These are phyloP conservation scores for Caenorhabditis becei DNA, from an alignment of 2,888 invertebrate species.

Conservation along the genomic window DNA sequence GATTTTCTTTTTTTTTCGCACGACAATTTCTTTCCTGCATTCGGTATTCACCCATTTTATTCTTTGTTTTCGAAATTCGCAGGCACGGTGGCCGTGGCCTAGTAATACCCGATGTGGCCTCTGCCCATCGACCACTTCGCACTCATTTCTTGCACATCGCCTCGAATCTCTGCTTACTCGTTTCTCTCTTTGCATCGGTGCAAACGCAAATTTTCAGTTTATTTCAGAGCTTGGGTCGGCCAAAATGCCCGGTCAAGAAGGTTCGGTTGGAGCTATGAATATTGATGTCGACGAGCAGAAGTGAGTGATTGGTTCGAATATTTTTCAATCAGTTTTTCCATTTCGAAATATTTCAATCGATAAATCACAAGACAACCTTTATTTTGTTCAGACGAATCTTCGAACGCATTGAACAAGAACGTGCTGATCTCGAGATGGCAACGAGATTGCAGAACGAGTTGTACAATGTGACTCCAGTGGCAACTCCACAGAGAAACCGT, in stretches of 20 bases:
- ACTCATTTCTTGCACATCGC: not conserved
- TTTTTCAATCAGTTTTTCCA: no score
- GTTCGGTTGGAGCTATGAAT: no score
- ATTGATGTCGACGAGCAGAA: no score
- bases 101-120: not conserved
- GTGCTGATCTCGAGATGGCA: slow-evolving; percentile 11
- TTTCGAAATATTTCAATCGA: not conserved
- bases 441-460: slow-evolving; percentile 7
- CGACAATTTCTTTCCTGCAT: no score
- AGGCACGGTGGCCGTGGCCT: not conserved
- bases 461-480: not conserved
- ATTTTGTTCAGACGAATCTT: slow-evolving; percentile 3
- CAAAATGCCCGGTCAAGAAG: no score
- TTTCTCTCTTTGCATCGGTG: no score
- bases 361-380: not conserved
- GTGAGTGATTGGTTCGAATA: no score
- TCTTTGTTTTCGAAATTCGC: not conserved
- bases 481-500: not conserved
- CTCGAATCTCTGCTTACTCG: not conserved
- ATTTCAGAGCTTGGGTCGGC: no score
- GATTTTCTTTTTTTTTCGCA: not conserved
- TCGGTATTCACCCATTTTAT: no score
- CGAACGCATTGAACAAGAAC: not conserved
- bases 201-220: no score
- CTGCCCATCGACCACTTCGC: not conserved